phyloP scores from a whole-genome alignment of 1,140 invertebrate genomes.

The Lasaia peninsularis region DNA sequence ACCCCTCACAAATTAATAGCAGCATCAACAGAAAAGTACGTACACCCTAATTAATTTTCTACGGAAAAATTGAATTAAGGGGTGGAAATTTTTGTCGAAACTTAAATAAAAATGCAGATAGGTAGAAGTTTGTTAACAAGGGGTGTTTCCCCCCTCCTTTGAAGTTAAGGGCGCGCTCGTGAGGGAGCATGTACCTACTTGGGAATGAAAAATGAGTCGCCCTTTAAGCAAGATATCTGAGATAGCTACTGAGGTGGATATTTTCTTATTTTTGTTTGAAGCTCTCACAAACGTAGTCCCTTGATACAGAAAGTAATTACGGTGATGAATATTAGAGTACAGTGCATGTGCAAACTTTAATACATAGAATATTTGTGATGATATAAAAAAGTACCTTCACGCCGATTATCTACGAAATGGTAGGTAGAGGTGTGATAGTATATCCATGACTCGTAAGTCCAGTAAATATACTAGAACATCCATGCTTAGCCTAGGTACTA shows the following conservation, averaged over 20 bases:
- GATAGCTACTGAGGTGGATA: constrained; percentile 3
- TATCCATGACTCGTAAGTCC: too few relatives aligned
- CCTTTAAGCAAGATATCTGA: constrained; percentile 9
- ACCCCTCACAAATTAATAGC: constrained; percentile 39
- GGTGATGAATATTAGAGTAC: too few relatives aligned
- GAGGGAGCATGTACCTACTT: constrained; percentile 41
- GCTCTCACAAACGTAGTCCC: too few relatives aligned
- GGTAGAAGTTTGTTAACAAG: constrained; percentile 69
- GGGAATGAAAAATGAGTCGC: constrained; percentile 54
- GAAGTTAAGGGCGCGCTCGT: constrained; percentile 42
- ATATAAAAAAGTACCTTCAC: too few relatives aligned
- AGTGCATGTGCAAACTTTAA: too few relatives aligned
- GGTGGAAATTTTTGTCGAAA: constrained; percentile 64
- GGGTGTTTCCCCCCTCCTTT: constrained; percentile 49
- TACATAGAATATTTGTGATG: too few relatives aligned
- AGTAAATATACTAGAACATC: too few relatives aligned
- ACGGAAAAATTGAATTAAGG: constrained; percentile 65
- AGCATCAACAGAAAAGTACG: constrained; percentile 43
- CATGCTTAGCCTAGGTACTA: too few relatives aligned
- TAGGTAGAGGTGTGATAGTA: too few relatives aligned
- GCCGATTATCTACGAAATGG: too few relatives aligned
- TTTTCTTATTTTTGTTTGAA: neutral
- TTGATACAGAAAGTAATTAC: too few relatives aligned
- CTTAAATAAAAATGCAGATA: constrained; percentile 75
- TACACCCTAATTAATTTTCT: constrained; percentile 67